Conservation (phyloP, 2,888 invertebrate species). For the Meta bourneti region DNA sequence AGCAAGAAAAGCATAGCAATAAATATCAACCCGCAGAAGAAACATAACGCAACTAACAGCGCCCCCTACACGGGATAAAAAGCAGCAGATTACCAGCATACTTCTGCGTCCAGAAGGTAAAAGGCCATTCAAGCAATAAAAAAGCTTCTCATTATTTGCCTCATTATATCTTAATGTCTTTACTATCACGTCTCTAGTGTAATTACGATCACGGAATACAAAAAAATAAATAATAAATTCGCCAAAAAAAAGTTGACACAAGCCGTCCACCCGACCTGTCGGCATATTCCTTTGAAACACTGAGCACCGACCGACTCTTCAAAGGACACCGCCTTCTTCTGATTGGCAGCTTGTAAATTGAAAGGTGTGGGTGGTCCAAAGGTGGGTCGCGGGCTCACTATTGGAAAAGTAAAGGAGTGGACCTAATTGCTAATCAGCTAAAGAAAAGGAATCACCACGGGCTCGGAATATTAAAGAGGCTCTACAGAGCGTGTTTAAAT, state of each 20-base stretch:
- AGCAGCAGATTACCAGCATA: too few relatives aligned
- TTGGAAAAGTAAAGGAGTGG: slow-evolving; percentile 67
- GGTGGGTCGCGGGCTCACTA: slow-evolving; percentile 65
- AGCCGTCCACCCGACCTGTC: slow-evolving; percentile 73
- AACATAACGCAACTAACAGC: not conserved
- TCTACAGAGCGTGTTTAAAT: slow-evolving; percentile 46
- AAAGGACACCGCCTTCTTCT: slow-evolving; percentile 62
- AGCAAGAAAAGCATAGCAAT: too few relatives aligned
- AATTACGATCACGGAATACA: slow-evolving; percentile 63
- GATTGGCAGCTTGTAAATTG: slow-evolving; percentile 76
- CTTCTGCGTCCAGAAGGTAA: slow-evolving; percentile 12
- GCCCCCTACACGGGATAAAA: not conserved
- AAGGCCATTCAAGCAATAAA: slow-evolving; percentile 63
- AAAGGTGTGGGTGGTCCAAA: slow-evolving; percentile 74
- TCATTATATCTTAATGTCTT: slow-evolving; percentile 75
- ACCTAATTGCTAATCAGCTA: slow-evolving; percentile 75
- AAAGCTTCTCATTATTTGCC: slow-evolving; percentile 71
- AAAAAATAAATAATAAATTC: slow-evolving; percentile 11
- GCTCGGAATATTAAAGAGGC: slow-evolving; percentile 65
- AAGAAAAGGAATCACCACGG: slow-evolving; percentile 66
- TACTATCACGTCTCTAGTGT: slow-evolving; percentile 69
- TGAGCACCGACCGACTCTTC: slow-evolving; percentile 49
- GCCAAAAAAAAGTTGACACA: slow-evolving; percentile 73
- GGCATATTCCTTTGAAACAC: slow-evolving; percentile 67
- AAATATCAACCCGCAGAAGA: too few relatives aligned